Conservation (phyloP, 2,797 vertebrate genomes). For the Coendou prehensilis region DNA sequence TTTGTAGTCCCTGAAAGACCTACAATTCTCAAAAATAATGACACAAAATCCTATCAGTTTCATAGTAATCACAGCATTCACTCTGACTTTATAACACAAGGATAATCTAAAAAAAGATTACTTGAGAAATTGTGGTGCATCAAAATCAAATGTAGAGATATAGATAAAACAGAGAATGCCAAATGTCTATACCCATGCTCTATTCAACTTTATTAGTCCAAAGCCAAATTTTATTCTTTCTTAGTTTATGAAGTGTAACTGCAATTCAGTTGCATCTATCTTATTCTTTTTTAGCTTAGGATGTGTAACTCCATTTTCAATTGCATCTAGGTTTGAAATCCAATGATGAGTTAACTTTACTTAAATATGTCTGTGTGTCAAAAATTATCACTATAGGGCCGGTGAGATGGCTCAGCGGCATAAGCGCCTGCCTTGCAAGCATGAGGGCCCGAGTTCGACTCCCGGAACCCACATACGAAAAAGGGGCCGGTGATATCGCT, state of each 20-base stretch:
- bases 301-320: background rate
- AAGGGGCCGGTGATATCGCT: too few relatives aligned
- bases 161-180: background rate
- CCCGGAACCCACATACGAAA: too few relatives aligned
- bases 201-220: background rate
- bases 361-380: background rate
- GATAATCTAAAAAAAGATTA: background rate
- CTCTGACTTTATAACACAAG: background rate
- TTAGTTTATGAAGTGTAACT: background rate
- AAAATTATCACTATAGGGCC: background rate
- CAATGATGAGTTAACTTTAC: background rate
- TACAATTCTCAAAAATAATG: background rate
- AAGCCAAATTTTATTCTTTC: background rate
- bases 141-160: background rate
- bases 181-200: background rate
- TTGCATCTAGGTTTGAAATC: background rate
- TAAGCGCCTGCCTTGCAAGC: too few relatives aligned
- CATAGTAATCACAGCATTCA: background rate
- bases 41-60: background rate
- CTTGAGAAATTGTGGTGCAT: background rate
- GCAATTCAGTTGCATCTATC: background rate
- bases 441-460: too few relatives aligned
- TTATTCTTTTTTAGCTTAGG: background rate
- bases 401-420: too few relatives aligned
- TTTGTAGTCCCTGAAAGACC: background rate